These are phyloP conservation scores for Cephus rjabovi DNA, from an alignment of 2,888 invertebrate genomes.

Conservation along the genomic window DNA sequence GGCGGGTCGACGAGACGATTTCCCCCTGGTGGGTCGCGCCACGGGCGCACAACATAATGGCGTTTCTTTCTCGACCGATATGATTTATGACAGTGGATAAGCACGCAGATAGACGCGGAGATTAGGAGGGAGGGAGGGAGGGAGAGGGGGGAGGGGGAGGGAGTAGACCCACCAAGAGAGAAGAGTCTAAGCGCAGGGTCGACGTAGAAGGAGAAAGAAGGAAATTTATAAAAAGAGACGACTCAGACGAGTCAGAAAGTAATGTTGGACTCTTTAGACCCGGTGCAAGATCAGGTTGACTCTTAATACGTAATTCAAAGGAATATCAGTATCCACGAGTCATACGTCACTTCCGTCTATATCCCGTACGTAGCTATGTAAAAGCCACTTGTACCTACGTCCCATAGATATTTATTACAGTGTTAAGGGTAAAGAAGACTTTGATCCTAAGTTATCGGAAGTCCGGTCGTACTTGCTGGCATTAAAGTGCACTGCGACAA, in stretches of 20 bases:
- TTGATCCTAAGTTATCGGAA: background rate
- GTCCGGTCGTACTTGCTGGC: background rate
- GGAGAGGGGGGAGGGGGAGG: conserved; percentile 2
- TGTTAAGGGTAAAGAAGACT: background rate
- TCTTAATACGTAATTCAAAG: background rate
- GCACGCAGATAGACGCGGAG: background rate
- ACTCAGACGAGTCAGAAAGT: conserved; percentile 9
- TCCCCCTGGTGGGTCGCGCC: background rate
- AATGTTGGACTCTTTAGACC: background rate
- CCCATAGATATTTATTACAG: background rate
- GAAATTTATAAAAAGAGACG: background rate
- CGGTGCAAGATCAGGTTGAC: background rate
- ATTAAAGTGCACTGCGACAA: background rate
- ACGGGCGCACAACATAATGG: conserved; percentile 1
- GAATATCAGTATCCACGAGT: background rate
- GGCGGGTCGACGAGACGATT: background rate
- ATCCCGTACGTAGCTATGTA: background rate
- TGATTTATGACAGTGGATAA: conserved; percentile 35
- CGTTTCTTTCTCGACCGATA: conserved; percentile 23
- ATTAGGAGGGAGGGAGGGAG: background rate
- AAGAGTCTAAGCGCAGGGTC: background rate
- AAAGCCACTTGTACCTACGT: background rate
- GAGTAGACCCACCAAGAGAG: conserved; percentile 1
- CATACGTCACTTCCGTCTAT: background rate
- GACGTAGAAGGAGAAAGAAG: background rate